Evolutionary conservation across 2,113 vertebrate genomes (phyloP).

Genomic region (Gavialis gangeticus): DNA sequence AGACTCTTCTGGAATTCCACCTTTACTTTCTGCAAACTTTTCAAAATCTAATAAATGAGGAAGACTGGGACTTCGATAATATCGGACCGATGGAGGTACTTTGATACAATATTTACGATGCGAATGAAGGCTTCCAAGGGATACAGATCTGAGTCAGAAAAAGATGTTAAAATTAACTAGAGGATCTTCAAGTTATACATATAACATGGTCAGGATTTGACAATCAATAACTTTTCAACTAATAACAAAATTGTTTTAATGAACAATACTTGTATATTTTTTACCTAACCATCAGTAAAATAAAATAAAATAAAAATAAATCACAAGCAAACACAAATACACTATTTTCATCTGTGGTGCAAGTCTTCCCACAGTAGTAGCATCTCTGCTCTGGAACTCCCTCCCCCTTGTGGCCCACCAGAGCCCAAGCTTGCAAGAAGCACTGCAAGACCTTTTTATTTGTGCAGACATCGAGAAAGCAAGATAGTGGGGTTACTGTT

Average conservation of each 20-base stretch:
- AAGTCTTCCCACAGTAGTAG: too few relatives aligned
- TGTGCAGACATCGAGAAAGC: too few relatives aligned
- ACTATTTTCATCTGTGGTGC: too few relatives aligned
- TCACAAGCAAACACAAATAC: neutral
- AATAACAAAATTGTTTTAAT: neutral
- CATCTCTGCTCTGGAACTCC: too few relatives aligned
- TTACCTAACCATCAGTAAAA: neutral
- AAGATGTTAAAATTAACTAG: neutral
- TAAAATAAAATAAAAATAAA: neutral
- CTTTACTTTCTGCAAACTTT: constrained; percentile 39
- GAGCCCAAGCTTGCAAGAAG: too few relatives aligned
- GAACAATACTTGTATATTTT: neutral
- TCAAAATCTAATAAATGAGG: constrained; percentile 76
- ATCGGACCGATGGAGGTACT: constrained; percentile 35
- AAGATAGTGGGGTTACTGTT: too few relatives aligned
- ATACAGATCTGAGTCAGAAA: constrained; percentile 17
- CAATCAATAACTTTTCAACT: neutral
- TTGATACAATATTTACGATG: constrained; percentile 43
- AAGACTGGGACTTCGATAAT: constrained; percentile 59
- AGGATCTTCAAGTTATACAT: neutral
- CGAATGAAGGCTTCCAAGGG: constrained; percentile 60
- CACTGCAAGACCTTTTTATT: too few relatives aligned
- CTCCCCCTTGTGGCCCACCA: too few relatives aligned
- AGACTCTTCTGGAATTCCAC: constrained; percentile 51
- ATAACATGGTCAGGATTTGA: neutral